phyloP scores from a whole-genome alignment of 2,888 invertebrate genomes.

The Pheosia gnoma region DNA sequence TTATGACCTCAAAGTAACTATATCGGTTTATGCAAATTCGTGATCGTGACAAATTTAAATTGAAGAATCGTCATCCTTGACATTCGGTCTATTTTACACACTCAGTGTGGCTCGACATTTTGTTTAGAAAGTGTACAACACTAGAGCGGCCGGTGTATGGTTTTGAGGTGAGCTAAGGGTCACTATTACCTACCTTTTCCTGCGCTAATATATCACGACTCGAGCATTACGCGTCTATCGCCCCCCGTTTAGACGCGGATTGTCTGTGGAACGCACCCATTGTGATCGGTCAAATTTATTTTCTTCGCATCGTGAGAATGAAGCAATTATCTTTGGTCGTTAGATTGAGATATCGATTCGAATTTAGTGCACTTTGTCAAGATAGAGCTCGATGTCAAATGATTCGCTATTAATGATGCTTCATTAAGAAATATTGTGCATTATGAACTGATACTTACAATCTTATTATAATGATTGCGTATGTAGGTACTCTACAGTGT shows the following conservation, averaged over 20 bases:
- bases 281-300: slow-evolving; percentile 73
- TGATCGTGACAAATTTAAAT: slow-evolving; percentile 75
- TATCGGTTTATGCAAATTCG: slow-evolving; percentile 56
- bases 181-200: slow-evolving; percentile 58
- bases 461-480: no score
- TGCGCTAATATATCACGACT: slow-evolving; percentile 73
- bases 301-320: slow-evolving; percentile 70
- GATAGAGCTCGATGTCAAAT: slow-evolving; percentile 30
- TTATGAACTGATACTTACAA: no score
- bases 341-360: slow-evolving; percentile 62
- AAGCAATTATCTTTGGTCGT: slow-evolving; percentile 66
- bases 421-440: slow-evolving; percentile 19
- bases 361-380: slow-evolving; percentile 58
- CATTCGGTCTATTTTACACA: slow-evolving; percentile 70
- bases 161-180: slow-evolving; percentile 59
- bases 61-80: slow-evolving; percentile 72
- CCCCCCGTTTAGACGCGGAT: slow-evolving; percentile 67
- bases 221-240: slow-evolving; percentile 68
- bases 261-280: slow-evolving; percentile 72
- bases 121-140: slow-evolving; percentile 56
- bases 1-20: slow-evolving; percentile 56
- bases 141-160: slow-evolving; percentile 28
- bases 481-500: background rate
- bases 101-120: slow-evolving; percentile 50
- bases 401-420: slow-evolving; percentile 19